phyloP scores from a whole-genome alignment of 1,140 invertebrate species.

The Papilio aristodemus region DNA sequence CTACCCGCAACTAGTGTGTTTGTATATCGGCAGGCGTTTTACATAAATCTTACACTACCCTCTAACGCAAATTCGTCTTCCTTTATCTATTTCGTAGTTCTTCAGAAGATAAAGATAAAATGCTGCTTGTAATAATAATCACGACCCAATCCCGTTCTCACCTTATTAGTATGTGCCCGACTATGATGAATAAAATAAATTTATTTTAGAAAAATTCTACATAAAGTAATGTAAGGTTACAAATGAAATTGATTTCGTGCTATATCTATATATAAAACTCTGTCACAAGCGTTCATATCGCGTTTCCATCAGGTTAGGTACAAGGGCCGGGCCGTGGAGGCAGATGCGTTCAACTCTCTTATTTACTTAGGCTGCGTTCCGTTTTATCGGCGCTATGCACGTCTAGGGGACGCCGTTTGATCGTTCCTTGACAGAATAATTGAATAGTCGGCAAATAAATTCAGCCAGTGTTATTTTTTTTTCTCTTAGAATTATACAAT shows the following conservation, averaged over 20 bases:
- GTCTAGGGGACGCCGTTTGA: constrained; percentile 42
- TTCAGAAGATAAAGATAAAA: neutral
- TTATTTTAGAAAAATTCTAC: no score
- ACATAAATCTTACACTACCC: constrained; percentile 66
- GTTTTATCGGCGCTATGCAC: constrained; percentile 48
- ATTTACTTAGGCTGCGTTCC: constrained; percentile 52
- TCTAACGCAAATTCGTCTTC: no score
- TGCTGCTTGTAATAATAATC: no score
- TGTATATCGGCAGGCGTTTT: constrained; percentile 57
- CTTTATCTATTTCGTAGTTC: neutral
- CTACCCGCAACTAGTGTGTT: constrained; percentile 53
- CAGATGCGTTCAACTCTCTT: constrained; percentile 49
- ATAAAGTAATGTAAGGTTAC: no score
- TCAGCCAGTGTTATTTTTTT: constrained; percentile 15
- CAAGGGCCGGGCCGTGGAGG: constrained; percentile 35
- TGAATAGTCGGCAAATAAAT: constrained; percentile 40
- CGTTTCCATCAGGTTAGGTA: constrained; percentile 31
- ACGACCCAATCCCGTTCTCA: no score
- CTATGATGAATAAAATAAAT: no score
- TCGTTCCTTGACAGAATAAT: constrained; percentile 44
- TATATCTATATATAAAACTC: neutral
- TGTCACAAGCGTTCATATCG: constrained; percentile 27
- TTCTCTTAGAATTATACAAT: neutral
- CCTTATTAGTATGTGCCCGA: no score
- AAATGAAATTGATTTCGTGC: neutral